Conservation (phyloP, 2,888 invertebrate species). For the Galeopsomyia nigrocyanea region DNA sequence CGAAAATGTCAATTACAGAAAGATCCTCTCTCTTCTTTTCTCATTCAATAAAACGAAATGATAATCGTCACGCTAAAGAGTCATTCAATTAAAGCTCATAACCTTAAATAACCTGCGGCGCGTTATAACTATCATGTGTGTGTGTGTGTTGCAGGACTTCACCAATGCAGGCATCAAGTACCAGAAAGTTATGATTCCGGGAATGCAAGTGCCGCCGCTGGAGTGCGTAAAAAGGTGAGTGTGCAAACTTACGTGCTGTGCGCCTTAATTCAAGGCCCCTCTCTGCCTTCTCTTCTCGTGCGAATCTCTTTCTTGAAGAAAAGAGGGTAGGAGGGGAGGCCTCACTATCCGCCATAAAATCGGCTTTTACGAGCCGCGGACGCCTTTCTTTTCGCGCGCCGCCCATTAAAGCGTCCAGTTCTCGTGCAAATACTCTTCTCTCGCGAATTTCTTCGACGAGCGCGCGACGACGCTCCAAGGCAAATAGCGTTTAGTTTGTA, state of each 20-base stretch:
- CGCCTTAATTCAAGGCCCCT: constrained; percentile 36
- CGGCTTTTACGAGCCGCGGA: constrained; percentile 36
- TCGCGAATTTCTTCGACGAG: constrained; percentile 14
- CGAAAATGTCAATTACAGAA: no score
- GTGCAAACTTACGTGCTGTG: constrained; percentile 15
- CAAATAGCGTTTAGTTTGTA: no score
- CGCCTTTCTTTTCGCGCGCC: constrained; percentile 31
- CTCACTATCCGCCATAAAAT: constrained; percentile 34
- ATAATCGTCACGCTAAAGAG: background rate
- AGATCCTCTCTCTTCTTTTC: no score
- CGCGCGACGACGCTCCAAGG: background rate
- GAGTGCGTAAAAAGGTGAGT: constrained; percentile 68
- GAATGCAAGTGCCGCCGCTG: constrained; percentile 69
- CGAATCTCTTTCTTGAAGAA: constrained; percentile 12
- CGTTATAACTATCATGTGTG: background rate
- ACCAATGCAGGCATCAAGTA: constrained; percentile 66
- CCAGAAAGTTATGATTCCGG: constrained; percentile 71
- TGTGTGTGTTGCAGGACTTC: constrained; percentile 66
- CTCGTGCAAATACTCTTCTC: constrained; percentile 18
- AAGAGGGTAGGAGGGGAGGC: background rate
- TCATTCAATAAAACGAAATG: no score
- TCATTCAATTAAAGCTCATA: constrained; percentile 28
- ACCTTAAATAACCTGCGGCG: background rate
- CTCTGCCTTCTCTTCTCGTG: background rate
- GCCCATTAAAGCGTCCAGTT: constrained; percentile 16